A percentile compares a stretch with the other conserved stretches of the same genome.
Evolutionary conservation across 2,888 invertebrate genomes (phyloP).

Genomic region (Cyclophora albipunctata): DNA sequence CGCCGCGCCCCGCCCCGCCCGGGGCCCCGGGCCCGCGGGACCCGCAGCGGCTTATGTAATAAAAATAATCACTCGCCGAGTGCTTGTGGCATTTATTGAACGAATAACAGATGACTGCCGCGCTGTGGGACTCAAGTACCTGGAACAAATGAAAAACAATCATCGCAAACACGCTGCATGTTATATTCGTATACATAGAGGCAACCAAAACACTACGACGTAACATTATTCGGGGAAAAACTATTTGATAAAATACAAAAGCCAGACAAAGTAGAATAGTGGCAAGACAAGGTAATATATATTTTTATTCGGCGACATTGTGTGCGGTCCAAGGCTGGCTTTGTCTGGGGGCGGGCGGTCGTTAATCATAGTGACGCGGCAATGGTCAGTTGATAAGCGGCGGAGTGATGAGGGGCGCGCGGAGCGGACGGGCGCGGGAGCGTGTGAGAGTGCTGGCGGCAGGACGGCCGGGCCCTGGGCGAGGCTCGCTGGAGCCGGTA

Average conservation of each 20-base stretch:
- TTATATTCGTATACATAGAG: too few species aligned
- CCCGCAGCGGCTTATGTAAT: too few species aligned
- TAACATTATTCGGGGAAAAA: neutral
- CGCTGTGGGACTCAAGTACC: too few species aligned
- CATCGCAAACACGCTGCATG: too few species aligned
- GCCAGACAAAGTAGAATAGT: conserved; percentile 35
- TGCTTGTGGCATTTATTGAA: too few species aligned
- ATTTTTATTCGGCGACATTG: conserved; percentile 23
- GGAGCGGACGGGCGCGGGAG: conserved; percentile 4
- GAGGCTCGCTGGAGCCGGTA: too few species aligned
- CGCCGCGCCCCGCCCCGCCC: neutral
- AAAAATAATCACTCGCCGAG: too few species aligned
- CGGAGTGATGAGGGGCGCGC: conserved; percentile 18
- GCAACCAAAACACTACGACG: too few species aligned
- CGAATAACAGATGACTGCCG: too few species aligned
- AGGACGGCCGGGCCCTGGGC: too few species aligned
- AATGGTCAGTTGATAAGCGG: conserved; percentile 41
- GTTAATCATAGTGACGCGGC: conserved; percentile 47
- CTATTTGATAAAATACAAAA: conserved; percentile 20
- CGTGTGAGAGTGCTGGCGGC: neutral
- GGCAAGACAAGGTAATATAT: conserved; percentile 30
- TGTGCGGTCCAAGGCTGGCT: conserved; percentile 30
- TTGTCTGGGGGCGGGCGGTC: conserved; percentile 38
- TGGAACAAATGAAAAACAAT: too few species aligned
- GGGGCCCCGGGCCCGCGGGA: too few species aligned